phyloP scores from a whole-genome alignment of 2,797 vertebrate genomes.

The Psittacula derbiana region DNA sequence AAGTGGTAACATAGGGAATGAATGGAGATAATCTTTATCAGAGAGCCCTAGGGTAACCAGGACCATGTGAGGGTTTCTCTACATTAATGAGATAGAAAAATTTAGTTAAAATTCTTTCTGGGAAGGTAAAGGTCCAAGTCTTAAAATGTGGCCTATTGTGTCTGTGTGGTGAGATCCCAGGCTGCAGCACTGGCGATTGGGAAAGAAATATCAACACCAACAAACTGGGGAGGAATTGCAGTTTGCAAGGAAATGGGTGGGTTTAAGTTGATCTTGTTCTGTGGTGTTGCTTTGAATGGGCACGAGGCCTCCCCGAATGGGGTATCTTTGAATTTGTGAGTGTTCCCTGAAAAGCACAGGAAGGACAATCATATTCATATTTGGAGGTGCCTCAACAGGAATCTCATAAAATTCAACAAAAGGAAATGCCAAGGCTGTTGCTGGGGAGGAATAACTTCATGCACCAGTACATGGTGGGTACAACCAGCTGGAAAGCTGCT shows the following conservation, averaged over 20 bases:
- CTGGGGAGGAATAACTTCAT: neutral
- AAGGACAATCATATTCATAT: neutral
- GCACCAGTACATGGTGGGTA: neutral
- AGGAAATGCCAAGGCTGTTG: neutral
- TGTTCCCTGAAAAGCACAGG: neutral
- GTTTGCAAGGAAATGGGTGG: neutral
- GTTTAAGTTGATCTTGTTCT: neutral
- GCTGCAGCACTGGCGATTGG: neutral
- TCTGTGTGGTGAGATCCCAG: neutral
- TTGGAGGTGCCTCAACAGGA: neutral
- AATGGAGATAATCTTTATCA: neutral
- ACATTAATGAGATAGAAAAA: neutral
- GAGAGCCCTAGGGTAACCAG: neutral
- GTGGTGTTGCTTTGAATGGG: neutral
- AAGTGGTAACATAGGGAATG: neutral
- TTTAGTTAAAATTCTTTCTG: neutral
- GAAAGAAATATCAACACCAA: neutral
- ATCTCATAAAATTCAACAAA: neutral
- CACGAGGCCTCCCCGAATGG: neutral
- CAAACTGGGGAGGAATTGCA: neutral
- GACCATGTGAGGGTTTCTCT: neutral
- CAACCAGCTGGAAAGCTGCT: neutral
- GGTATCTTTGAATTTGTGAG: neutral
- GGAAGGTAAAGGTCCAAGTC: neutral
- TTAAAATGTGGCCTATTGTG: neutral